Evolutionary conservation across 2,888 invertebrate species (phyloP).

Genomic region (Brachynemurus nebulosus): DNA sequence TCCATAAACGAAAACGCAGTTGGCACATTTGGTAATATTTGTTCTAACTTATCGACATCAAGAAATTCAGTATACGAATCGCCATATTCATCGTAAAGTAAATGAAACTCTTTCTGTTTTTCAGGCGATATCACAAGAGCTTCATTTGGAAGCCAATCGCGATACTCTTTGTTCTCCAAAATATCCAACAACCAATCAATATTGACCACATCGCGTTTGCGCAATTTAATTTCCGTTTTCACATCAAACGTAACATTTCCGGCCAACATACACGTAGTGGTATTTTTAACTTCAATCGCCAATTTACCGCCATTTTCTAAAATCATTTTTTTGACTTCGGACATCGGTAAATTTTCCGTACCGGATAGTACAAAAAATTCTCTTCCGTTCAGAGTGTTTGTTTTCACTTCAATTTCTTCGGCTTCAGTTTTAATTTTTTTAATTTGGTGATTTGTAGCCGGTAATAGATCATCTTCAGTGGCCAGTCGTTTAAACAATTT

Average conservation of each 20-base stretch:
- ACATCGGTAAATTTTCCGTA: background rate
- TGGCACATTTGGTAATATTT: background rate
- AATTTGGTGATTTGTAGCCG: background rate
- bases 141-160: background rate
- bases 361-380: background rate
- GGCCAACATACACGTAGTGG: background rate
- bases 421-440: background rate
- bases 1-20: no score
- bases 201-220: background rate
- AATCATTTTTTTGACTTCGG: background rate
- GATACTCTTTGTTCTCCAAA: background rate
- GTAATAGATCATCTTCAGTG: conserved; percentile 31
- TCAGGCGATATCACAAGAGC: background rate
- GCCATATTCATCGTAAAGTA: background rate
- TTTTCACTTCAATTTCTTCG: background rate
- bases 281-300: no score
- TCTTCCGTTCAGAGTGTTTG: background rate
- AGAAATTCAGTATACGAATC: background rate
- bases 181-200: background rate
- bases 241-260: background rate
- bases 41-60: background rate
- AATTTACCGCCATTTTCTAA: background rate
- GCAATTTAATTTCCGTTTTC: conserved; percentile 2
- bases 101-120: background rate
- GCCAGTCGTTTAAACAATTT: conserved; percentile 43